Conservation (phyloP, 2,888 invertebrate species). For the Tholera decimalis region DNA sequence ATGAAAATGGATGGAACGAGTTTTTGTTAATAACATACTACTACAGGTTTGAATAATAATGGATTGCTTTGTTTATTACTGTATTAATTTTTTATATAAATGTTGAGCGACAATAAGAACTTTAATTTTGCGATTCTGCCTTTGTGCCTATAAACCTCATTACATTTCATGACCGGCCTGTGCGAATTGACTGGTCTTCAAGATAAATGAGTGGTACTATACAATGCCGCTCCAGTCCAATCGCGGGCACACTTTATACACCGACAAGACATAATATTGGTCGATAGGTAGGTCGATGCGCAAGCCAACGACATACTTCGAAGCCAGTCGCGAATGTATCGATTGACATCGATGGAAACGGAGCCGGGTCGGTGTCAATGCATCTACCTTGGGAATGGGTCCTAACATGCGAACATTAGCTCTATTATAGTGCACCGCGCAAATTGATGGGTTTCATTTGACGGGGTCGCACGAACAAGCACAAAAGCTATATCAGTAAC, state of each 20-base stretch:
- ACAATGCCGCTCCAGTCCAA: constrained; percentile 41
- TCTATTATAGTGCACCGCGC: constrained; percentile 56
- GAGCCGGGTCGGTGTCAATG: constrained; percentile 68
- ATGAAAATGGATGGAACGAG: constrained; percentile 34
- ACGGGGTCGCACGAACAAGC: constrained; percentile 71
- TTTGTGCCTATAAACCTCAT: no score
- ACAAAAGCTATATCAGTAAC: constrained; percentile 76
- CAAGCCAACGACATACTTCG: constrained; percentile 72
- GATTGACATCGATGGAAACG: constrained; percentile 78
- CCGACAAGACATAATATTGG: constrained; percentile 60
- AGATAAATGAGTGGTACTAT: constrained; percentile 39
- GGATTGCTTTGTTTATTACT: constrained; percentile 13
- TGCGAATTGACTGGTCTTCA: constrained; percentile 22
- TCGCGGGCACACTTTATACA: constrained; percentile 41
- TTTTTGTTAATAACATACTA: constrained; percentile 6
- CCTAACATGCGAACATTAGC: constrained; percentile 57
- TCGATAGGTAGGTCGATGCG: constrained; percentile 62
- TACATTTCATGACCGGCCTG: constrained; percentile 24
- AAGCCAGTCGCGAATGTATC: constrained; percentile 72
- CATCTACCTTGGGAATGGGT: constrained; percentile 66
- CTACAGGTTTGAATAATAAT: constrained; percentile 18
- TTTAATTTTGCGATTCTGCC: no score
- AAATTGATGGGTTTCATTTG: constrained; percentile 74
- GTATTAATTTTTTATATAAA: no score
- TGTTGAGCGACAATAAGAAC: no score